These are phyloP conservation scores for Eupeodes luniger DNA, from an alignment of 2,888 invertebrate species.

Conservation along the genomic window DNA sequence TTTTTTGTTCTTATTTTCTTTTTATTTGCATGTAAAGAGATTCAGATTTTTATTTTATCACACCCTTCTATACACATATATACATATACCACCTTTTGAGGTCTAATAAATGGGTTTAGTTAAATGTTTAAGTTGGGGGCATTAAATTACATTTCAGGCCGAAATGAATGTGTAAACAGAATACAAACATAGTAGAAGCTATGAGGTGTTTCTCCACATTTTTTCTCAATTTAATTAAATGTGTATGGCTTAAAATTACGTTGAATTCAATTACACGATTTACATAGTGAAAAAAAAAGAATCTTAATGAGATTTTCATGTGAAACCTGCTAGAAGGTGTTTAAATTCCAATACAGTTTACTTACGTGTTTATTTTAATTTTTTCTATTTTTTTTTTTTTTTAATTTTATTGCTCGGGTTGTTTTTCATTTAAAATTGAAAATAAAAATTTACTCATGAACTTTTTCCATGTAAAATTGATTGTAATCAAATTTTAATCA, in stretches of 20 bases:
- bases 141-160: conserved; percentile 14
- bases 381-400: not conserved
- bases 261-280: conserved; percentile 26
- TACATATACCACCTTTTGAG: conserved; percentile 1
- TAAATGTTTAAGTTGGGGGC: conserved; percentile 29
- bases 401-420: not conserved
- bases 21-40: conserved; percentile 27
- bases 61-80: not conserved
- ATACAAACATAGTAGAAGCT: not conserved
- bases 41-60: not conserved
- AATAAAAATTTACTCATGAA: not conserved
- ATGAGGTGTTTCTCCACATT: conserved; percentile 15
- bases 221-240: conserved; percentile 51
- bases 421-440: not conserved
- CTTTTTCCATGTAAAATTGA: conserved; percentile 1
- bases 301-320: conserved; percentile 24
- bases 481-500: not conserved
- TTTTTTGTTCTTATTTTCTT: not conserved
- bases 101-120: conserved; percentile 37
- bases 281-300: not conserved
- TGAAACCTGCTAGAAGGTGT: not conserved
- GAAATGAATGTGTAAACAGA: not conserved
- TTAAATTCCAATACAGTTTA: not conserved
- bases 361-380: not conserved
- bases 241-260: not conserved